Conservation (phyloP, 2,888 invertebrate genomes). For the Papilio protenor region DNA sequence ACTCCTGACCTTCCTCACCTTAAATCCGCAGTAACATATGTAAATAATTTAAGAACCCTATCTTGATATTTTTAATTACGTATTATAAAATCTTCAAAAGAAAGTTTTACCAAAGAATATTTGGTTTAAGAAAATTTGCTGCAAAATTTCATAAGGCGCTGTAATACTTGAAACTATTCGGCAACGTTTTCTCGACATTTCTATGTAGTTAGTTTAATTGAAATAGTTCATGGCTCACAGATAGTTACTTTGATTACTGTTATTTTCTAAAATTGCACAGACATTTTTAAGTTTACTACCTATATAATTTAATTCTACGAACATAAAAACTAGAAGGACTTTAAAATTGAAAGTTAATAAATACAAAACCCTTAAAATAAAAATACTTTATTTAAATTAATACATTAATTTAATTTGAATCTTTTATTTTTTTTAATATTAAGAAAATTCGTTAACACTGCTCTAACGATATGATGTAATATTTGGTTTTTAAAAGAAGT, state of each 20-base stretch:
- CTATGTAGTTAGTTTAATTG: not conserved
- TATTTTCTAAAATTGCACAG: too few relatives aligned
- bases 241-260: too few relatives aligned
- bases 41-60: not conserved
- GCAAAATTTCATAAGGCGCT: not conserved
- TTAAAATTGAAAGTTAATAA: not conserved
- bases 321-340: not conserved
- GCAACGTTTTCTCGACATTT: too few relatives aligned
- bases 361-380: not conserved
- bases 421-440: not conserved
- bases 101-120: not conserved
- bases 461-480: not conserved
- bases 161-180: not conserved
- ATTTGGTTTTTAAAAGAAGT: conserved; percentile 18
- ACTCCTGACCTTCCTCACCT: too few relatives aligned
- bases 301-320: too few relatives aligned
- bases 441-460: conserved; percentile 9
- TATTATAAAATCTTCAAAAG: too few relatives aligned
- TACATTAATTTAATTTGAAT: not conserved
- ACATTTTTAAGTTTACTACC: too few relatives aligned
- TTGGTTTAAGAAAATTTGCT: not conserved
- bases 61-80: too few relatives aligned
- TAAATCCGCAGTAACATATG: too few relatives aligned
- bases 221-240: too few relatives aligned
- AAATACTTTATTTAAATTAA: conserved; percentile 14